Evolutionary conservation across 2,113 vertebrate species (phyloP).

Genomic region (Cromileptes altivelis): DNA sequence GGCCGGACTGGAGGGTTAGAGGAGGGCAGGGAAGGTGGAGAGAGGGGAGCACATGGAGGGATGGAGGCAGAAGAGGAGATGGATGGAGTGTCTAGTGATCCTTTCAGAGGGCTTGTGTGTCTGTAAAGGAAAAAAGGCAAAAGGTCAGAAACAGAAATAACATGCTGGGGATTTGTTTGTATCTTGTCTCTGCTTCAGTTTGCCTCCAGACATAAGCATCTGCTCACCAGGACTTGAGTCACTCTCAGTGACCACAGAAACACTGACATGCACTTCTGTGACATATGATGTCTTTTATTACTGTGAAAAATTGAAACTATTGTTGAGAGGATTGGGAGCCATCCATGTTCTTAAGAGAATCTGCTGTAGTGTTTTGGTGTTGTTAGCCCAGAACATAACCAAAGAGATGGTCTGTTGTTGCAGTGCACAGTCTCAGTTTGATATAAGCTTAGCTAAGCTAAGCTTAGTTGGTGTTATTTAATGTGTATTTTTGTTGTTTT

Average conservation of each 20-base stretch:
- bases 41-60: slow-evolving; percentile 30
- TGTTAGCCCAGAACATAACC: background rate
- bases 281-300: slow-evolving; percentile 9
- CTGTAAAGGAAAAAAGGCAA: slow-evolving; percentile 39
- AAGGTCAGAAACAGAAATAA: slow-evolving; percentile 8
- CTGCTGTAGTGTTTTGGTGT: background rate
- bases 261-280: background rate
- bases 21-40: slow-evolving; percentile 29
- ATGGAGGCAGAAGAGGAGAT: slow-evolving; percentile 19
- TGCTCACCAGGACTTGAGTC: background rate
- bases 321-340: background rate
- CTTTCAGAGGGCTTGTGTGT: slow-evolving; percentile 57
- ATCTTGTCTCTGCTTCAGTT: background rate
- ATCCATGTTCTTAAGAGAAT: background rate
- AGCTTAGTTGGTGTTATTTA: background rate
- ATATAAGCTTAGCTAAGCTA: background rate
- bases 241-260: background rate
- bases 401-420: background rate
- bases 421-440: background rate
- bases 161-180: background rate
- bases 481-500: background rate
- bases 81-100: slow-evolving; percentile 26
- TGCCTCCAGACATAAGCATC: background rate
- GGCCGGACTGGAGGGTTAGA: slow-evolving; percentile 52
- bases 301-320: background rate